Evolutionary conservation across 2,797 vertebrate species (phyloP).

Genomic region (Protonibea diacanthus): DNA sequence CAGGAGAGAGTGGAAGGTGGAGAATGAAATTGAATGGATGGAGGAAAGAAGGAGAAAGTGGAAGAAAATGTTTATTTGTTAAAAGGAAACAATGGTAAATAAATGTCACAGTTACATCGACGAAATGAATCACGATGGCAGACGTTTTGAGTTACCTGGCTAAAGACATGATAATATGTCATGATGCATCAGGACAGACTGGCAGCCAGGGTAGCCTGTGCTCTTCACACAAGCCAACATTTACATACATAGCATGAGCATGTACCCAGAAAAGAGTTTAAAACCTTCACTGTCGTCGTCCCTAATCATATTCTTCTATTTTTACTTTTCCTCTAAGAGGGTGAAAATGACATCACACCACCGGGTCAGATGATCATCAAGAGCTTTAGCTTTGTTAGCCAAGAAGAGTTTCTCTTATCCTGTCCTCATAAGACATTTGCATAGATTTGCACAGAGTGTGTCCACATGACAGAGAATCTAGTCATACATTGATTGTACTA

Average conservation of each 20-base stretch:
- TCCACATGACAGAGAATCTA: slow-evolving; percentile 76
- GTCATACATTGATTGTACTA: slow-evolving; percentile 81
- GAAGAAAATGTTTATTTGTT: background rate
- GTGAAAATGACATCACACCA: slow-evolving; percentile 64
- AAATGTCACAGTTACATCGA: too few species aligned
- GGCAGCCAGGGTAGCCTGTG: background rate
- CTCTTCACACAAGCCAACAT: slow-evolving; percentile 15
- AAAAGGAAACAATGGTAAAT: background rate
- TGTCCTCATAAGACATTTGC: slow-evolving; percentile 74
- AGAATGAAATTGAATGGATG: slow-evolving; percentile 12
- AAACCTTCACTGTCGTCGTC: slow-evolving; percentile 10
- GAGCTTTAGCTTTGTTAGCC: slow-evolving; percentile 72
- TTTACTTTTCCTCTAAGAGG: slow-evolving; percentile 38
- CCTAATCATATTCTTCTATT: slow-evolving; percentile 16
- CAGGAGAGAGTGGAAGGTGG: slow-evolving; percentile 21
- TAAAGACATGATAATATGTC: background rate
- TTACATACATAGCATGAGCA: slow-evolving; percentile 1
- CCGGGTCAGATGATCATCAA: slow-evolving; percentile 70
- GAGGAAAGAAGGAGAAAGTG: slow-evolving; percentile 2
- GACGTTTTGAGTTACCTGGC: background rate
- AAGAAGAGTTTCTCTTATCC: slow-evolving; percentile 76
- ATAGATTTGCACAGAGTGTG: slow-evolving; percentile 78
- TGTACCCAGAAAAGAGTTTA: background rate
- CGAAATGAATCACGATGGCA: background rate
- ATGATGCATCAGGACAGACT: background rate